Base-by-base conservation (phyloP, 2,888 invertebrate genomes). In the Phengaris alcon region DNA sequence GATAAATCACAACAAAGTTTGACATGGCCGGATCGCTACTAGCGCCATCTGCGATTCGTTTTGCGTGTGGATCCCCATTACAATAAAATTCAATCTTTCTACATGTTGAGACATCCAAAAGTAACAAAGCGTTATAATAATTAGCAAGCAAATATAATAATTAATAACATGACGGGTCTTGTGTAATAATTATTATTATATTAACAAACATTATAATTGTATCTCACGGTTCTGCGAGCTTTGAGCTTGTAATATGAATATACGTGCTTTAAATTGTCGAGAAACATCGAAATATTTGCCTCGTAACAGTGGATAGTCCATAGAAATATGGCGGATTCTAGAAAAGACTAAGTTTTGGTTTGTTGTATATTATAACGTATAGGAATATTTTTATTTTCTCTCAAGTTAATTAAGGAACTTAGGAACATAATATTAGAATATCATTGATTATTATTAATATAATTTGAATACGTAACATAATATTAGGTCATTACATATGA, bases 281-380 rank as follows among this genome's bases (percentile, higher is more conserved):
- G 69, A 59, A 68, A 69, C 51, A 51, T 46, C 52, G 55, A 69
- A 75, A 75, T 75, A 69, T 64, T 75, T 22, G 70, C 51, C 54
- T 13, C 35, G 72, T 72, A 72, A 35, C 35, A 35, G 35, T 35
- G 35, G 35, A 35, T 35, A 35, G 2, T 0, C 57, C 59, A 59
- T 10, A 22, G 59, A 59, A 59, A 22, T 59, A 15, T 22, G 9
- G 8, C 3, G 4, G 15, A 13, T 54, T 59, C 59, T 59, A 22
- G 59, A 59, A 22, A 59, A 59, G 4, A 22, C 59, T 54, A 13
- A 54, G 54, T 54, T 9, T 54, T 54, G 54, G 54, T 57, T 57
- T 8, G 57, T 57, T n/a, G 54, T 35, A 35, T 35, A 35, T n/a
- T 2, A 1, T 55, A 54, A 54, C 13, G 52, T 54, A 5, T 35